Evolutionary conservation across 2,888 invertebrate genomes (phyloP).

Genomic region (Nymphalis c-album): DNA sequence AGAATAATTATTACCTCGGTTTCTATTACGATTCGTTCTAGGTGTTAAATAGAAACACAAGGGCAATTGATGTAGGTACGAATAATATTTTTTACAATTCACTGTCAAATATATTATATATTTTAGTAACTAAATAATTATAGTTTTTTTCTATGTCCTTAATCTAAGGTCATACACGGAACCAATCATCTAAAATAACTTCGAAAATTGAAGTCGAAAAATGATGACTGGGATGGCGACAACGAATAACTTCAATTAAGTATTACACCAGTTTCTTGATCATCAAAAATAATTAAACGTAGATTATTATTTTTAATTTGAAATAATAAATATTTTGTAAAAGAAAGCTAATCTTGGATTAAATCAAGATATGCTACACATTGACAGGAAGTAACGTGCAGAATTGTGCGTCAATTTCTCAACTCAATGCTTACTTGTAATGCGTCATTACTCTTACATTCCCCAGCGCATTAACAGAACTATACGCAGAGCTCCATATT

Average conservation of each 20-base stretch:
- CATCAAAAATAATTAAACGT: too few relatives aligned
- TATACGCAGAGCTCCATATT: slow-evolving; percentile 20
- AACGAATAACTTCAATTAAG: too few relatives aligned
- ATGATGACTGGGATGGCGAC: too few relatives aligned
- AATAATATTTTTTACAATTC: slow-evolving; percentile 43
- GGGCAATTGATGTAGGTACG: slow-evolving; percentile 53
- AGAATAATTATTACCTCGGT: slow-evolving; percentile 72
- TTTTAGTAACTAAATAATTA: neutral
- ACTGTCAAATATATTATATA: slow-evolving; percentile 6
- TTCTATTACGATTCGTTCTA: slow-evolving; percentile 60
- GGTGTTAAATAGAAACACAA: slow-evolving; percentile 68
- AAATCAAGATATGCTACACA: neutral
- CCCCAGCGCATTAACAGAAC: slow-evolving; percentile 22
- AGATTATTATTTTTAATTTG: too few relatives aligned
- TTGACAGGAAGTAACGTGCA: slow-evolving; percentile 1
- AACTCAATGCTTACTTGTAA: slow-evolving; percentile 3
- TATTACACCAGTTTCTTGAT: too few relatives aligned
- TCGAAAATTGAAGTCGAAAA: too few relatives aligned
- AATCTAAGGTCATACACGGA: too few relatives aligned
- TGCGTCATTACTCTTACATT: slow-evolving; percentile 31
- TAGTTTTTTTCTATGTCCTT: neutral
- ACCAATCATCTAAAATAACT: too few relatives aligned
- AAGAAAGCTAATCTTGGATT: neutral
- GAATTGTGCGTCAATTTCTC: slow-evolving; percentile 18
- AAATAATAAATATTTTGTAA: too few relatives aligned